Evolutionary conservation across 2,888 invertebrate species (phyloP), one percentile per base, ranked within the genome.

Genomic region (Lepidocyrtinus sp.): DNA sequence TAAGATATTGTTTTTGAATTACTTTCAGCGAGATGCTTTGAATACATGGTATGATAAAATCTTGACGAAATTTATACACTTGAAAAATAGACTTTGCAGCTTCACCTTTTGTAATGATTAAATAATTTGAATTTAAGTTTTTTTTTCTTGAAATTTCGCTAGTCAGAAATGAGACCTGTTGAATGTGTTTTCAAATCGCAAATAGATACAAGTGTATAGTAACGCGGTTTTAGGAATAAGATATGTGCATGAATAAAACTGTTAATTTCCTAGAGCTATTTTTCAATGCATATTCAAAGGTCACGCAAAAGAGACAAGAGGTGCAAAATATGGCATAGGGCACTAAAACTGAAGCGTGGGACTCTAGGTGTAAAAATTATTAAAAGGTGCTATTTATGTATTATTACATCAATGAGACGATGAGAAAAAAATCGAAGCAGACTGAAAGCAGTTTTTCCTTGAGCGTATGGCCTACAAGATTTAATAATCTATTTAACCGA

Each of bases 211-310:
- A n/a, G n/a, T n/a, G n/a, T n/a, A n/a, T n/a, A n/a, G n/a, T n/a
- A n/a, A n/a, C n/a, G n/a, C n/a, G n/a, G n/a, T n/a, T n/a, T n/a
- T n/a, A n/a, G n/a, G n/a, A n/a, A n/a, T n/a, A n/a, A 36, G 5
- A 36, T 36, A 36, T 36, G 12, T 36, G 36, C 12, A 36, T 36
- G 36, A 5, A 9, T 36, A 72, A 81, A 83, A 85, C 84, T 83
- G 84, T 85, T 85, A 84, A 84, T 84, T 85, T 85, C 83, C 83
- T 55, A 55, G 17, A 55, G 55, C 17, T 12, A 36, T 36, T 36
- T 12, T 36, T 12, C 36, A 46, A 26, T 63, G 12, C 12, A 7
- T 36, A 7, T 36, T 36, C 36, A 82, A 83, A 83, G 80, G 82
- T 78, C 78, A 83, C 81, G 80, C 74, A 77, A 81, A 83, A 83